Conservation (phyloP, 2,113 vertebrate species). For the Halichoeres trimaculatus region DNA sequence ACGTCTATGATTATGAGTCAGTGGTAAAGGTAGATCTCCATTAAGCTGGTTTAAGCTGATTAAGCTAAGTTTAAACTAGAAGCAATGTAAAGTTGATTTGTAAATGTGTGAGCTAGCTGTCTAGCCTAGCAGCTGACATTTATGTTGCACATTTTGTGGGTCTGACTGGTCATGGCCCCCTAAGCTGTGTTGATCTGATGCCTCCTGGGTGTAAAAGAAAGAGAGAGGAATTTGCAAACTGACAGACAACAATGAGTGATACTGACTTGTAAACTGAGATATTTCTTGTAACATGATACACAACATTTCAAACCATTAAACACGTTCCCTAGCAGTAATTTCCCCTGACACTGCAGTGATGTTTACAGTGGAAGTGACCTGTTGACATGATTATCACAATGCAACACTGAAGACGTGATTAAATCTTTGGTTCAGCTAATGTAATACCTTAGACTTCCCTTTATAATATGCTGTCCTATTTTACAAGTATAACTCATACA, state of each 20-base stretch:
- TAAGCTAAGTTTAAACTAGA: too few relatives aligned
- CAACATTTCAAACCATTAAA: not conserved
- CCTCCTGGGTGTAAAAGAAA: too few relatives aligned
- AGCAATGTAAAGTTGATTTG: too few relatives aligned
- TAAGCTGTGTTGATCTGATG: too few relatives aligned
- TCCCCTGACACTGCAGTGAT: constrained; percentile 7
- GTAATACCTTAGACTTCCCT: constrained; percentile 58
- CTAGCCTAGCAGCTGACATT: too few relatives aligned
- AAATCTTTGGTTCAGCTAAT: constrained; percentile 65
- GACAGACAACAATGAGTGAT: not conserved
- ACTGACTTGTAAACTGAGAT: constrained; percentile 16
- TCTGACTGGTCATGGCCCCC: too few relatives aligned
- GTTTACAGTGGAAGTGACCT: constrained; percentile 2
- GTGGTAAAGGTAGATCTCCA: too few relatives aligned
- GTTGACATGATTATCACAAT: not conserved
- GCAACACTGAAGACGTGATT: constrained; percentile 13
- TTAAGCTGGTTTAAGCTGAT: too few relatives aligned
- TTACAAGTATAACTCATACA: not conserved
- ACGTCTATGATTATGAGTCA: too few relatives aligned
- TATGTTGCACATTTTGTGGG: too few relatives aligned
- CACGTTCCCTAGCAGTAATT: not conserved
- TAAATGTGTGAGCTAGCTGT: too few relatives aligned
- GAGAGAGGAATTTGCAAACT: too few relatives aligned
- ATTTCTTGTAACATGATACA: not conserved
- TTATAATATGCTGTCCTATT: constrained; percentile 1